Base-by-base conservation (phyloP, 2,113 vertebrate genomes). In the Chloropsis hardwickii region DNA sequence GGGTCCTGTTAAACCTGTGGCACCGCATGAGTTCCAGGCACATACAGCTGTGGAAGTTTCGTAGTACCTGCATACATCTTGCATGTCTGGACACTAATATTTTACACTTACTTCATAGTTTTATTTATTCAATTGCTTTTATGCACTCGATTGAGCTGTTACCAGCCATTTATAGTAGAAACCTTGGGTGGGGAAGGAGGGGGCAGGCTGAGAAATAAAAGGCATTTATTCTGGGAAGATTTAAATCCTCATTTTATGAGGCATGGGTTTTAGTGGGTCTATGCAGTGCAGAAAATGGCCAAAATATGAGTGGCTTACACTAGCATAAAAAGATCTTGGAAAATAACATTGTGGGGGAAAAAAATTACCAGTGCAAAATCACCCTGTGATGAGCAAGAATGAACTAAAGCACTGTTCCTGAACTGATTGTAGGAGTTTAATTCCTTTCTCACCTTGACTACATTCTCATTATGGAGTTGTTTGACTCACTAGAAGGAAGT, bases 71-170 rank as follows among this genome's bases (percentile, higher is more conserved):
- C 95, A 97, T 96, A 96, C 90, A 97, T 97, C 97, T 98, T 92
- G 73, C 74, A 91, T 91, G 98, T 98, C 98, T 98, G 97, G 97
- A 98, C 97, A 97, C 98, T 98, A 93, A 97, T 98, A 97, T 98
- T 98, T 98, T 98, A 98, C 98, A 98, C 98, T 98, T 98, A 98
- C 97, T 98, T 98, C 98, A 98, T 98, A 85, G 95, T 94, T 97
- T 96, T 98, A 97, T 98, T 98, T 98, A 96, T 97, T 98, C 97
- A 96, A 81, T 98, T 96, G 92, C 95, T 92, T 98, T 98, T 98
- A 95, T 97, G 93, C 95, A 91, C 89, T 96, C 96, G 90, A 97
- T 95, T 98, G 93, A 92, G 92, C 95, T 98, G 88, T 98, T 96
- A 98, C 96, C 92, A 97, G 92, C 77, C 97, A 91, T 97, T 97